phyloP scores from a whole-genome alignment of 2,797 vertebrate genomes.

The Limosa lapponica region DNA sequence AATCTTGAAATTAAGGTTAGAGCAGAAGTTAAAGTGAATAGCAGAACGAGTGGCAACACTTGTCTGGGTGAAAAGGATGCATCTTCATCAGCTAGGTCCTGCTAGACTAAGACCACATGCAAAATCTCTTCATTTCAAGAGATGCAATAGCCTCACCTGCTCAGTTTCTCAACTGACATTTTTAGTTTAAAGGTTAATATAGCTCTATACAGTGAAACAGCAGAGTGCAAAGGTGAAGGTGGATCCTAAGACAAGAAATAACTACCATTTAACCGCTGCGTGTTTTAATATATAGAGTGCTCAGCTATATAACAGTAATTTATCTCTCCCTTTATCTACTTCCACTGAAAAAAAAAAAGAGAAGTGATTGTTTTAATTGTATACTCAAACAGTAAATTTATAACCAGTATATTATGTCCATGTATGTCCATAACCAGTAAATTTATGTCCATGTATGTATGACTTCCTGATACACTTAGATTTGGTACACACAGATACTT shows the following conservation, averaged over 20 bases:
- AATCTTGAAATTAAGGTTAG: background rate
- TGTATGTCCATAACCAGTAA: too few species aligned
- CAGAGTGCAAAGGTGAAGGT: background rate
- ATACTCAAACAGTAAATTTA: background rate
- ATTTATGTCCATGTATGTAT: background rate
- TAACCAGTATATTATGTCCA: too few species aligned
- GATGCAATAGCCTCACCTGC: background rate
- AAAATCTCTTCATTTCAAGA: background rate
- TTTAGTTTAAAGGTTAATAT: background rate
- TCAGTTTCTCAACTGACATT: background rate
- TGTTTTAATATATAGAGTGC: background rate
- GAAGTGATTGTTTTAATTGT: background rate
- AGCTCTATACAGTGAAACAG: background rate
- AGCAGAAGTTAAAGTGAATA: background rate
- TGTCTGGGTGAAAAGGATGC: background rate
- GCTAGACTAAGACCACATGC: background rate
- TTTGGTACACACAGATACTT: too few species aligned
- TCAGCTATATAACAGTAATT: background rate
- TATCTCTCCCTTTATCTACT: background rate
- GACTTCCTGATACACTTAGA: background rate
- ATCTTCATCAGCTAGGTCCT: background rate
- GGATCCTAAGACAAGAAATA: background rate
- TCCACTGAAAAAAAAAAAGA: background rate
- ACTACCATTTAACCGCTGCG: background rate
- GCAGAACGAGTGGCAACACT: background rate